Base-by-base conservation (phyloP, 1,140 invertebrate species). In the Nebria ingens region DNA sequence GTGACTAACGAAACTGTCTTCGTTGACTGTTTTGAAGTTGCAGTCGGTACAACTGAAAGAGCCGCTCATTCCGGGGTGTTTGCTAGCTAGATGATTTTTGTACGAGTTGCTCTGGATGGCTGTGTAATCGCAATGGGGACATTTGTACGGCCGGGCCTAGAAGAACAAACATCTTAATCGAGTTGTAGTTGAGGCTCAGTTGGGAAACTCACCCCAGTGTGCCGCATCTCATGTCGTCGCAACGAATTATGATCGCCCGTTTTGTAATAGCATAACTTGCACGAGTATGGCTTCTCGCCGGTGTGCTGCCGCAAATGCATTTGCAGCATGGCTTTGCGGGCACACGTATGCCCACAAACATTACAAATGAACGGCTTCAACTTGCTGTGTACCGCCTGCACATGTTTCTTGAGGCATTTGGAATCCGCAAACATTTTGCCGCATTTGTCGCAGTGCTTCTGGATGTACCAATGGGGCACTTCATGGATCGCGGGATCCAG, bases 351-450 rank as follows among this genome's bases (percentile, higher is more conserved):
- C 6, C 83, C 84, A 66, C 88, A 91, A 53, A 85, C 82, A 56
- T 79, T 80, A 62, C 88, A 91, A 23, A 83, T 79, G 60, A 84
- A 89, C 0, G 85, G 85, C 59, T 86, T 85, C 15, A 87, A 69
- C 64, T 88, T 86, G 21, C 82, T 82, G 64, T 91, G 88, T 1
- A 91, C 86, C 1, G 81, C 79, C 66, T 88, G 81, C 11, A 87
- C 79, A 57, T 91, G 88, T 66, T 83, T 85, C 51, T 83, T 83
- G 3, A 91, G 67, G 61, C 83, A 84, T 66, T 89, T 87, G 2
- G 81, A 79, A 61, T 87, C 85, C 0, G 84, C 81, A 67, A 88
- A 87, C 29, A 75, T 78, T 29, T 83, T 76, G 17, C 78, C 72
- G 64, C 86, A 89, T 21, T 82, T 78, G 49, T 80, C 75, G 65